phyloP scores from a whole-genome alignment of 2,888 invertebrate species.

The Tricholauxania praeusta region DNA sequence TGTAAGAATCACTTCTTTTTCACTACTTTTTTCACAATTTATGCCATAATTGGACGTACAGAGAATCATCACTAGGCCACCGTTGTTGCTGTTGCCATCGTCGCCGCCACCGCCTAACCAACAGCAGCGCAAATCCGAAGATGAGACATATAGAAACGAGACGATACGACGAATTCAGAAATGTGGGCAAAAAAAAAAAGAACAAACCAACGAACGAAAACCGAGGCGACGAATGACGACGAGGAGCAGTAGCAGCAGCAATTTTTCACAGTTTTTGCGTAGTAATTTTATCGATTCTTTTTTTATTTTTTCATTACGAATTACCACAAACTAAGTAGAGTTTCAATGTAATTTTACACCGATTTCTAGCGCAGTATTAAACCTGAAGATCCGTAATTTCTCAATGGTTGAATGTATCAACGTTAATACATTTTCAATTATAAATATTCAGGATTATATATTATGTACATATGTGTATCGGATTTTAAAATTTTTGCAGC shows the following conservation, averaged over 20 bases:
- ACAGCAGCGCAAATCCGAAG: background rate
- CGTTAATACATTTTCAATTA: background rate
- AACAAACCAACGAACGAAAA: conserved; percentile 13
- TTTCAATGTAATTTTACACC: conserved; percentile 22
- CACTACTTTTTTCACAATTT: conserved; percentile 23
- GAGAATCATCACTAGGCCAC: conserved; percentile 16
- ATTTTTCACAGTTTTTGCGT: conserved; percentile 59
- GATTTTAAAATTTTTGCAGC: conserved; percentile 31
- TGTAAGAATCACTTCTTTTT: conserved; percentile 4
- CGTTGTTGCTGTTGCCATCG: too few relatives aligned
- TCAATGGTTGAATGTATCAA: background rate
- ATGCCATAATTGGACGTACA: conserved; percentile 26
- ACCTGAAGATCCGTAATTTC: background rate
- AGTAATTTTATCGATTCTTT: conserved; percentile 64
- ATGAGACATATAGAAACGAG: background rate
- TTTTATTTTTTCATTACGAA: conserved; percentile 37
- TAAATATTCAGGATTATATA: background rate
- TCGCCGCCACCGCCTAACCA: conserved; percentile 17
- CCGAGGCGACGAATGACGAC: conserved; percentile 26
- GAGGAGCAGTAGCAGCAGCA: conserved; percentile 9
- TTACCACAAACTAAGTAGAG: background rate
- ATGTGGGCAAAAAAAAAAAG: background rate
- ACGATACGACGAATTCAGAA: background rate
- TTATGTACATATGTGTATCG: background rate
- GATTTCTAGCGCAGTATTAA: background rate